Evolutionary conservation across 2,113 vertebrate species (phyloP), one percentile per base, ranked within the genome.

Genomic region (Epinephelus fuscoguttatus): DNA sequence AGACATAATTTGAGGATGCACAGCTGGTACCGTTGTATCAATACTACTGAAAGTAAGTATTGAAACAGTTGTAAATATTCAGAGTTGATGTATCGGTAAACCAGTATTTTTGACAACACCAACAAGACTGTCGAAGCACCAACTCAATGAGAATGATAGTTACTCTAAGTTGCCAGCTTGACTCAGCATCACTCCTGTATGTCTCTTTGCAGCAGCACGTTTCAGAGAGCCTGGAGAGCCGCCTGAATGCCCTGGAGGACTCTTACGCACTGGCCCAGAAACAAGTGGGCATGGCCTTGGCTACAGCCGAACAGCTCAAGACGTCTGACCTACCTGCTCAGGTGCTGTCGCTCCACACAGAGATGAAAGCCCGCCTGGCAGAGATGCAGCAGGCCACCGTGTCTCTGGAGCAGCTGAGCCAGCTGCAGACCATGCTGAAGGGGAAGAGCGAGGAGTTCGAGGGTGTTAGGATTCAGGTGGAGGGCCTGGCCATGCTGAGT

Each of bases 301-400:
- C 90, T 7, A 91, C 91, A 1, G 85, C 93, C 0, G 94, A 94
- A 53, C 93, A 94, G 60, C 90, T 94, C 63, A 93, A 91, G 90
- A 91, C 90, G 2, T 94, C 93, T 0, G 94, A 95, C 84, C 91
- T 95, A 23, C 90, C 94, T 0, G 66, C 93, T 52, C 95, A 95
- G 88, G 92, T 95, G 57, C 68, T 94, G 17, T 91, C 92, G 3
- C 93, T 95, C 37, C 94, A 95, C 77, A 91, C 89, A 0, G 94
- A 96, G 87, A 94, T 95, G 93, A 93, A 93, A 49, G 19, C 82
- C 3, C 89, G 92, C 8, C 87, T 95, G 79, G 72, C 81, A 1
- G 94, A 95, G 84, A 83, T 94, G 85, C 93, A 93, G 78, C 88
- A 91, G 47, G 82, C 85, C 45, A 84, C 87, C 0, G 92, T 90